These are phyloP conservation scores for Propithecus deckenii DNA, from an alignment of 2,797 vertebrate species.

Conservation along the genomic window DNA sequence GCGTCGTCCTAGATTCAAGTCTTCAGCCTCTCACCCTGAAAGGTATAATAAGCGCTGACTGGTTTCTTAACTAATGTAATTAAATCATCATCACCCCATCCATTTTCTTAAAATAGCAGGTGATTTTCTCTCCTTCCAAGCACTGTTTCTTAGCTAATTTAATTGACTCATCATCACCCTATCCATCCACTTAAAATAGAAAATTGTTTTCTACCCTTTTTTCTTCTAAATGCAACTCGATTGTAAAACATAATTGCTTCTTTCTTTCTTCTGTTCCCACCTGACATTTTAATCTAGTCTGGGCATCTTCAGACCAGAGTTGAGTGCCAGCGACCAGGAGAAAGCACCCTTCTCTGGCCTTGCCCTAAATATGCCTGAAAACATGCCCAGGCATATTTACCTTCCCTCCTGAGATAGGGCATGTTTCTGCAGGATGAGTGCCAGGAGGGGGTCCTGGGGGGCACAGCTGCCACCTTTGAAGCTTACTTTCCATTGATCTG, in stretches of 20 bases:
- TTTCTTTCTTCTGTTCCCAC: background rate
- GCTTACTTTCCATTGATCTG: background rate
- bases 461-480: background rate
- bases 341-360: background rate
- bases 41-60: background rate
- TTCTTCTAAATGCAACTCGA: background rate
- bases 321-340: background rate
- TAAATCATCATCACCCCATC: conserved; percentile 25
- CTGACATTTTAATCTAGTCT: background rate
- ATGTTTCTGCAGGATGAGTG: background rate
- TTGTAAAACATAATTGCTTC: background rate
- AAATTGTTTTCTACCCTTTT: background rate
- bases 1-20: background rate
- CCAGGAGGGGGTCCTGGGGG: too few species aligned
- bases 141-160: conserved; percentile 60
- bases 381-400: too few species aligned
- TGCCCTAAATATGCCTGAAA: background rate
- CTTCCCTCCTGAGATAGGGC: background rate
- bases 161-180: conserved; percentile 38
- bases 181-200: conserved; percentile 66
- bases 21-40: background rate
- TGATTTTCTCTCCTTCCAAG: conserved; percentile 58
- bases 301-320: background rate
- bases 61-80: conserved; percentile 39
- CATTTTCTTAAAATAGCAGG: conserved; percentile 63